Percentiles rank a stretch among this genome's conserved stretches.
These are phyloP conservation scores for Arothron firmamentum DNA, from an alignment of 2,113 vertebrate species.

Conservation along the genomic window DNA sequence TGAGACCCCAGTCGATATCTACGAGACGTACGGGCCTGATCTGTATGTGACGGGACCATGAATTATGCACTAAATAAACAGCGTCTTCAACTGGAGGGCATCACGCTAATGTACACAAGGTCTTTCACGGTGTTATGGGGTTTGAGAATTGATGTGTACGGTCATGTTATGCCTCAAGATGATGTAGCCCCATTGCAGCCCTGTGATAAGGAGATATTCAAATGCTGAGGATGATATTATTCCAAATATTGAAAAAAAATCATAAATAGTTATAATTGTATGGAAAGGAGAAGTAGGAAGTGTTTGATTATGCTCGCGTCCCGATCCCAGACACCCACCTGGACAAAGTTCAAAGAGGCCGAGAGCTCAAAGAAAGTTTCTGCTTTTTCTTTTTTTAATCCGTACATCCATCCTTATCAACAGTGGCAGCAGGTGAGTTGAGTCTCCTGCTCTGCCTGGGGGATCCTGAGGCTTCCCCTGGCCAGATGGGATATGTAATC, in stretches of 20 bases:
- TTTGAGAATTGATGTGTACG: constrained; percentile 18
- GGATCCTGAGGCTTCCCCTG: constrained; percentile 26
- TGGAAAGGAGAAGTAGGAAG: no score
- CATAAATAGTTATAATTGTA: no score
- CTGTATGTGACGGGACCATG: no score
- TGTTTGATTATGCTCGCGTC: neutral
- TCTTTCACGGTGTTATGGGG: neutral
- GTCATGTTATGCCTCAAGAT: constrained; percentile 5
- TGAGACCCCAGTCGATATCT: no score
- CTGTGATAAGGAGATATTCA: no score
- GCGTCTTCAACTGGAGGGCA: no score
- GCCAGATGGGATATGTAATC: constrained; percentile 43
- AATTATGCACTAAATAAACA: no score
- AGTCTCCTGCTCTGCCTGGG: constrained; percentile 13
- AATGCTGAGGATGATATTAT: no score
- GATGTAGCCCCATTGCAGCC: no score
- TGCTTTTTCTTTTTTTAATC: constrained; percentile 26
- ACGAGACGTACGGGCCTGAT: no score
- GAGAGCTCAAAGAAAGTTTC: constrained; percentile 15
- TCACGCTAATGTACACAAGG: neutral
- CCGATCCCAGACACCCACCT: constrained; percentile 17
- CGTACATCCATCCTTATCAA: constrained; percentile 34
- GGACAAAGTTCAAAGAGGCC: constrained; percentile 34
- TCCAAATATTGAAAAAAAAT: no score
- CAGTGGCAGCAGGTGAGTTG: constrained; percentile 34